Evolutionary conservation across 2,797 vertebrate genomes (phyloP), one percentile per base, ranked within the genome.

Genomic region (Cyclura pinguis): DNA sequence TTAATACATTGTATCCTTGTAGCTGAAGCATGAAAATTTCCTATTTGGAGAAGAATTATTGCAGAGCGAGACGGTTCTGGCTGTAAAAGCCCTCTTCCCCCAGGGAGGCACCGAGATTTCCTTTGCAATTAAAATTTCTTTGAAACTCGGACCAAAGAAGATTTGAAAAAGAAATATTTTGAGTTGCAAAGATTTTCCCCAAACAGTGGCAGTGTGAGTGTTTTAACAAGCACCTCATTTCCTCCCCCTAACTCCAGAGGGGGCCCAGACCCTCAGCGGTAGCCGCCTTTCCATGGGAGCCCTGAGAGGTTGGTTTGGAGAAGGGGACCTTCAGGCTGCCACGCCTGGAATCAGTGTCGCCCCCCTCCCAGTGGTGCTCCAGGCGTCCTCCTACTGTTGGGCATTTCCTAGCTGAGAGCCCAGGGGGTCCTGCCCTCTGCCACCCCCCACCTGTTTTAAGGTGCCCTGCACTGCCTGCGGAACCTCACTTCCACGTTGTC

Each of bases 81-180:
- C 95, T 96, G 90, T 93, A 55, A 87, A 96, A 94, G 86, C 88
- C 94, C 91, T 97, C 95, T 96, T 91, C 97, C 97, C 97, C 94
- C 42, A 94, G 96, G 97, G 96, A 96, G 95, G 92, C 93, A 89
- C 96, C 94, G 96, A 97, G 96, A 97, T 97, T 97, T 96, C 95
- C 96, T 97, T 97, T 97, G 97, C 97, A 97, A 98, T 98, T 98
- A 97, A 97, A 97, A 97, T 97, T 97, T 96, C 96, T 97, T 98
- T 97, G 96, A 97, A 97, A 97, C 91, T 96, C 94, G 94, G 93
- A 96, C 96, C 95, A 95, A 95, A 96, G 95, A 96, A 96, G 96
- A 97, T 96, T 96, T 96, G 92, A 93, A 96, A 85, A 85, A 94
- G 95, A 96, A 96, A 94, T 89, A 1, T 92, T 81, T 95, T 95